A percentile compares a stretch with the other conserved stretches of the same genome.
These are phyloP conservation scores for Hoplostethus mediterraneus DNA, from an alignment of 2,797 vertebrate species.

Conservation along the genomic window DNA sequence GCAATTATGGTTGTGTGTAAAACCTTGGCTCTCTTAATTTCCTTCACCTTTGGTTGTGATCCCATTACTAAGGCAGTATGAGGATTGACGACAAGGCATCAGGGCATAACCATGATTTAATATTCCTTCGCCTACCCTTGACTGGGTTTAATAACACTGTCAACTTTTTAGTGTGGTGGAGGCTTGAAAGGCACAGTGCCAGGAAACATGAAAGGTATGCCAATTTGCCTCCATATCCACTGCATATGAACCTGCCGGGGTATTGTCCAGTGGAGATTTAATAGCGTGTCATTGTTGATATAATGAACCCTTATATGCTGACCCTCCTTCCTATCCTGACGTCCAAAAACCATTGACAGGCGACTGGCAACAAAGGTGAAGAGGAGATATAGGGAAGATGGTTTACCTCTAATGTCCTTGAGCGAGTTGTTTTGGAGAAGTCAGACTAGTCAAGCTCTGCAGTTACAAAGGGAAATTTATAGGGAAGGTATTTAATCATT, in stretches of 20 bases:
- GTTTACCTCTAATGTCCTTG: conserved; percentile 35
- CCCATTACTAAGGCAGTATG: conserved; percentile 41
- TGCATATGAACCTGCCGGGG: conserved; percentile 27
- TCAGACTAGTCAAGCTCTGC: conserved; percentile 19
- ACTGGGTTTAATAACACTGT: conserved; percentile 68
- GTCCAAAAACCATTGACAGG: conserved; percentile 21
- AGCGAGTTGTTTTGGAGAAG: conserved; percentile 20
- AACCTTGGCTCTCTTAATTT: conserved; percentile 56
- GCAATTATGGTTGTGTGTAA: conserved; percentile 40
- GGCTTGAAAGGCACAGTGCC: conserved; percentile 42
- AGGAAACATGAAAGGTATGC: conserved; percentile 35
- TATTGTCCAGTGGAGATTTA: conserved; percentile 33
- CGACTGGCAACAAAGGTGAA: conserved; percentile 38
- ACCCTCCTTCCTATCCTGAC: conserved; percentile 16
- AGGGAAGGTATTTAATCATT: neutral
- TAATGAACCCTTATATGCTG: conserved; percentile 31
- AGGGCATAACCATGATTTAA: conserved; percentile 58
- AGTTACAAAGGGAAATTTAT: neutral
- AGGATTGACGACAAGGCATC: conserved; percentile 62
- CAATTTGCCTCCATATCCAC: conserved; percentile 44
- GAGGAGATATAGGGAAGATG: conserved; percentile 10
- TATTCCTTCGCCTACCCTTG: conserved; percentile 61
- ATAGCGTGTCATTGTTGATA: conserved; percentile 46
- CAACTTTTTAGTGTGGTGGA: conserved; percentile 56
- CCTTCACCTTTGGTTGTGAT: conserved; percentile 44